These are phyloP conservation scores for Acromyrmex charruanus DNA, from an alignment of 1,140 invertebrate species.

Conservation along the genomic window DNA sequence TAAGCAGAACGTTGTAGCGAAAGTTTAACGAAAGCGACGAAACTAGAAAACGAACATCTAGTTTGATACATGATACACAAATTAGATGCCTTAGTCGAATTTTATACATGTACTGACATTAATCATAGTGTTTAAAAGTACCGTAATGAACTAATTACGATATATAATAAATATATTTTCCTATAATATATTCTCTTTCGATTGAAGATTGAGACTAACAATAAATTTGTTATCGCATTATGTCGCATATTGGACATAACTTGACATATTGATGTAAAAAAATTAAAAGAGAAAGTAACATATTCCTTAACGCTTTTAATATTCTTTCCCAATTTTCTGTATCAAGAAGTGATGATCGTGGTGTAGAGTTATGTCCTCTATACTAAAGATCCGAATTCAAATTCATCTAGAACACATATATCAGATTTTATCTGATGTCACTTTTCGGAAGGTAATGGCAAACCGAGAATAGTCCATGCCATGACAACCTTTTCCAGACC, in stretches of 20 bases:
- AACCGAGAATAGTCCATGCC: too few species aligned
- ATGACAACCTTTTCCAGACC: too few species aligned
- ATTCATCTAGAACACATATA: too few species aligned
- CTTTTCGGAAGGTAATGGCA: too few species aligned
- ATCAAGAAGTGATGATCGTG: too few species aligned
- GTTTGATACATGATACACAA: conserved; percentile 22
- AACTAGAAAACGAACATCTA: conserved; percentile 33
- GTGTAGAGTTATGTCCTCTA: too few species aligned
- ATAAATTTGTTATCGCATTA: conserved; percentile 22
- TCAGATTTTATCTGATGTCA: too few species aligned
- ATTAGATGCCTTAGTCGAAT: conserved; percentile 36
- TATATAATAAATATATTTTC: conserved; percentile 59
- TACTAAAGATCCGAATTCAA: too few species aligned
- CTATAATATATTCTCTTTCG: conserved; percentile 34
- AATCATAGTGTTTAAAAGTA: conserved; percentile 32
- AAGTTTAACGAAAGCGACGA: neutral
- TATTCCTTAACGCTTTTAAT: conserved; percentile 17
- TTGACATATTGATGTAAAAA: conserved; percentile 44
- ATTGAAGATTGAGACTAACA: neutral
- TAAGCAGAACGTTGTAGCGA: conserved; percentile 4
- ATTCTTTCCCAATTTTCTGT: neutral
- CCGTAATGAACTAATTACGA: conserved; percentile 27
- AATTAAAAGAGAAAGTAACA: conserved; percentile 45
- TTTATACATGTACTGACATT: conserved; percentile 47
- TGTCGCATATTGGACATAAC: conserved; percentile 37